Conservation (phyloP, 2,888 invertebrate genomes). For the Poecilus cupreus region DNA sequence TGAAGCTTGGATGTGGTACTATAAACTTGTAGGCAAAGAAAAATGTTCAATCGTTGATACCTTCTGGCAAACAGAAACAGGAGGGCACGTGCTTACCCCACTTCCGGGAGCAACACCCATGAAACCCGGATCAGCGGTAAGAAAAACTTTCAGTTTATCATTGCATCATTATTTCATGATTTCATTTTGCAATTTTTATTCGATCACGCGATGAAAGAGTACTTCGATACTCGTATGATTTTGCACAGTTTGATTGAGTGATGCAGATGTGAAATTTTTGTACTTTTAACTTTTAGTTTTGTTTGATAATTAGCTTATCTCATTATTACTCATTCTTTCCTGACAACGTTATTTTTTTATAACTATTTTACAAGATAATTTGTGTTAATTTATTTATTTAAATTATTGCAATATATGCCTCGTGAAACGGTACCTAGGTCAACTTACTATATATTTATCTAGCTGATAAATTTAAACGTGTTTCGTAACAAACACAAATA, state of each 20-base stretch:
- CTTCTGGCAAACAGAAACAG: conserved; percentile 99
- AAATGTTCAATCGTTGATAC: conserved; percentile 97
- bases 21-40: conserved; percentile 85
- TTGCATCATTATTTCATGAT: neutral
- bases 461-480: neutral
- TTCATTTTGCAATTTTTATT: neutral
- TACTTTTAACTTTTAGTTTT: neutral
- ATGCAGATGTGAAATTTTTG: neutral
- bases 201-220: neutral
- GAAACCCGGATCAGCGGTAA: conserved; percentile 98
- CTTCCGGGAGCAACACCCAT: conserved; percentile 96
- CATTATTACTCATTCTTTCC: neutral
- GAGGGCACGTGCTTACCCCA: conserved; percentile 97
- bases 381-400: neutral
- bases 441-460: neutral
- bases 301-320: neutral
- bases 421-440: neutral
- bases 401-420: neutral
- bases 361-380: neutral
- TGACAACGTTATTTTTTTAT: neutral
- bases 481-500: neutral
- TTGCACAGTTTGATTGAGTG: neutral
- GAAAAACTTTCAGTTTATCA: conserved; percentile 67
- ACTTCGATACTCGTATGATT: neutral
- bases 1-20: conserved; percentile 98